Conservation (phyloP, 1,140 invertebrate genomes). For the Olivierus martensii region DNA sequence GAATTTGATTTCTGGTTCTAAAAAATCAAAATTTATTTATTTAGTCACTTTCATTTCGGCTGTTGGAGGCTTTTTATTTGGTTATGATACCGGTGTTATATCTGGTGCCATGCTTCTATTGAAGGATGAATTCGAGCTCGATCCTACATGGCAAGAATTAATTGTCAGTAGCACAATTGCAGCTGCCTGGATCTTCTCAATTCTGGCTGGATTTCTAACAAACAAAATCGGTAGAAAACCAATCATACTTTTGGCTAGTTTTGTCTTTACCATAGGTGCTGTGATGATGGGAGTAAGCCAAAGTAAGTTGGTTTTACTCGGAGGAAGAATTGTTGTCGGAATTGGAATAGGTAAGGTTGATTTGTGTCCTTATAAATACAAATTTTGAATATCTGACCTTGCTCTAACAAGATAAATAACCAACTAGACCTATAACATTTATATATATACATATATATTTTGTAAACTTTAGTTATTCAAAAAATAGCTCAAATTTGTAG, state of each 20-base stretch:
- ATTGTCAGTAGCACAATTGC: conserved; percentile 37
- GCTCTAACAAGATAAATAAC: too few species aligned
- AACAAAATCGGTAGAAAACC: conserved; percentile 39
- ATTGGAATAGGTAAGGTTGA: conserved; percentile 45
- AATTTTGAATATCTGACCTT: too few species aligned
- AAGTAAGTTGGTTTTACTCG: conserved; percentile 35
- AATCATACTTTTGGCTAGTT: conserved; percentile 39
- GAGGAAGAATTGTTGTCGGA: conserved; percentile 43
- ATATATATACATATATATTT: too few species aligned
- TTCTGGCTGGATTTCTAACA: conserved; percentile 37
- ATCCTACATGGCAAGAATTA: conserved; percentile 37
- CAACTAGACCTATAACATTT: too few species aligned
- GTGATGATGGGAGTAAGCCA: conserved; percentile 38
- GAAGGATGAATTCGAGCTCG: conserved; percentile 33
- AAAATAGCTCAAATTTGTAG: too few species aligned
- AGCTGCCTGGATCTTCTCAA: conserved; percentile 38
- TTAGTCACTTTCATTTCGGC: conserved; percentile 37
- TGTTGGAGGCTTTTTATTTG: conserved; percentile 49
- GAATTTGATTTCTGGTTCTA: too few species aligned
- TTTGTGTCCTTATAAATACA: too few species aligned
- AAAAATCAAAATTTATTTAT: too few species aligned
- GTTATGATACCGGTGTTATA: conserved; percentile 51
- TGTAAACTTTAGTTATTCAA: too few species aligned
- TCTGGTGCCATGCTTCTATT: conserved; percentile 47
- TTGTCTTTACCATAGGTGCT: conserved; percentile 42